Percentiles rank a stretch among this genome's conserved stretches.
phyloP scores from a whole-genome alignment of 2,113 vertebrate species.

The Plecturocebus donacophilus region DNA sequence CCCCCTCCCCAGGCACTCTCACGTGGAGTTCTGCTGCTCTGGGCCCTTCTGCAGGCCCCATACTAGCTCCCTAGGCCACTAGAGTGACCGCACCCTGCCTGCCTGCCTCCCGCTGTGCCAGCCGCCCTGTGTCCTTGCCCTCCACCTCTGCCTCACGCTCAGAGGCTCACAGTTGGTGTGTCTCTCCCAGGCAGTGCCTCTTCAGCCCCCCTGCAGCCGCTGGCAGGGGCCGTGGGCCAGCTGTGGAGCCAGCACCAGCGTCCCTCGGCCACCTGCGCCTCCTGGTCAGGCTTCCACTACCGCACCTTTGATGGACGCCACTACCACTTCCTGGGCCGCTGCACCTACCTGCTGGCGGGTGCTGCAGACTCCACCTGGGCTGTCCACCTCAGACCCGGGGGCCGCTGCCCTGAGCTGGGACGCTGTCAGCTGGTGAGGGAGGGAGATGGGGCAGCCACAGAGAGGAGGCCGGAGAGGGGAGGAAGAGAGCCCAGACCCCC shows the following conservation, averaged over 20 bases:
- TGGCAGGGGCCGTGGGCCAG: conserved; percentile 68
- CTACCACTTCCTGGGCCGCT: conserved; percentile 90
- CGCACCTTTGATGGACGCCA: conserved; percentile 92
- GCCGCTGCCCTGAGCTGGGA: conserved; percentile 77
- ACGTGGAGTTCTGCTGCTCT: background rate
- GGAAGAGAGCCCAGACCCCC: background rate
- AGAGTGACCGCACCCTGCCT: background rate
- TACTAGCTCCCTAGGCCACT: background rate
- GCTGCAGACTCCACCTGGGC: conserved; percentile 90
- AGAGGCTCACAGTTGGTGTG: background rate
- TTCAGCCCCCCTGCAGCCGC: conserved; percentile 68
- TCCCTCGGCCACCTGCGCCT: conserved; percentile 87
- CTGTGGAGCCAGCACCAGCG: conserved; percentile 70
- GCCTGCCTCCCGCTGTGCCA: background rate
- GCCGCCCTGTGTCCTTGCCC: background rate
- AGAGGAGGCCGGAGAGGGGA: background rate
- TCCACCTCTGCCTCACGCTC: background rate
- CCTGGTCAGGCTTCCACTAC: conserved; percentile 92
- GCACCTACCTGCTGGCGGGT: conserved; percentile 89
- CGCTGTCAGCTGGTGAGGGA: conserved; percentile 86
- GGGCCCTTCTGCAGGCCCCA: background rate
- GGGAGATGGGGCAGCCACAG: background rate
- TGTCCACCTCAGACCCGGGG: conserved; percentile 79
- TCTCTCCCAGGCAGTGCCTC: conserved; percentile 77
- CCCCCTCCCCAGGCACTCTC: background rate